Base-by-base conservation (phyloP, 2,888 invertebrate genomes). In the Melieria omissa region DNA sequence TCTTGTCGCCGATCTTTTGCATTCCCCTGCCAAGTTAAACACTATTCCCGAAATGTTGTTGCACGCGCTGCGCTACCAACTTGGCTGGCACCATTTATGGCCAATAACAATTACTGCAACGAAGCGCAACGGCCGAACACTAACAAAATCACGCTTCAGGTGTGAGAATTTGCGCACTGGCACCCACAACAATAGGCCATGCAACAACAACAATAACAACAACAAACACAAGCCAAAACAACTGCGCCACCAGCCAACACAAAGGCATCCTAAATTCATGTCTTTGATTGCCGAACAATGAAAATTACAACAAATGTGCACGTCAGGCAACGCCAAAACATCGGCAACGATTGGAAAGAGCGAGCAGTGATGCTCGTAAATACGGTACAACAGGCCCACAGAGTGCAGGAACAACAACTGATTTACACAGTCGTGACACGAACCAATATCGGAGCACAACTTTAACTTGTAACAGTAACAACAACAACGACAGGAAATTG, bases 361-460 rank as follows among this genome's bases (percentile, higher is more conserved):
- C 29, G 29, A 29, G 29, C 29, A 29, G 2, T 29, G 29, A 29
- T 29, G 29, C 29, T 29, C 29, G 29, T 29, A 29, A 29, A 29
- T 29, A 29, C 29, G 29, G 29, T 29, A 29, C 29, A 29, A 29
- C 29, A 29, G 45, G 8, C 47, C 12, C 7, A 57, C 44, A 60
- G 64, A 47, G 45, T 29, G 29, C 57, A n/a, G 47, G 49, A n/a
- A 47, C 42, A 65, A 41, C 49, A 73, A 70, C 75, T 75, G 75
- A 79, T 79, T 80, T 77, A 79, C 77, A 78, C 75, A 77, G 79
- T 78, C 78, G 80, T 78, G 81, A 78, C 82, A 79, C 76, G 78
- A 79, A 76, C 54, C 74, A 72, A 75, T 62, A 68, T 44, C 49
- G 29, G 45, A 52, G 60, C 60, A 29, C 5, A 49, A 66, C 9